Evolutionary conservation across 2,113 vertebrate species (phyloP), one percentile per base, ranked within the genome.

Genomic region (Astatotilapia flaviijosephi): DNA sequence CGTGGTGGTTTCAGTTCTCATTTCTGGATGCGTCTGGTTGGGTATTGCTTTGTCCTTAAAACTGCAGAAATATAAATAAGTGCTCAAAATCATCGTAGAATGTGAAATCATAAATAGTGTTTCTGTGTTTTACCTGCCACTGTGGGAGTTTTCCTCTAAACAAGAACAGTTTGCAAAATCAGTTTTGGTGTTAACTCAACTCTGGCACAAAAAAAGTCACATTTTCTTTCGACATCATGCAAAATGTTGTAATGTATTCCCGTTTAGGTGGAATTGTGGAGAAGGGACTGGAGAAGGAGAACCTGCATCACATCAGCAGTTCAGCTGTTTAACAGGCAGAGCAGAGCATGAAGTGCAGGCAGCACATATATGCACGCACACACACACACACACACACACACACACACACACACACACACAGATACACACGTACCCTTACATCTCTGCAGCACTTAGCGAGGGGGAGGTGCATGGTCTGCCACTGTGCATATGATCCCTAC

Each of bases 401-500:
- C 79, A 65, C 37, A 68, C 91, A 58, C 79, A 92, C 90, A 91
- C 40, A 85, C 58, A 90, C 87, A 93, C 88, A 92, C 88, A 91
- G 86, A 93, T 85, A 93, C 89, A 93, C 91, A 91, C 75, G 35
- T 86, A 79, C 92, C 82, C 90, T 91, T 51, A 45, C 91, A 93
- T 92, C 93, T 91, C 91, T 94, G 90, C 93, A 93, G 94, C 93
- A 94, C 94, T 94, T 94, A 94, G 92, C 6, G 84, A 23, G 94
- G 93, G 92, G 93, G 92, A 89, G 89, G 93, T 90, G 92, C 62
- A 56, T 17, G 80, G 81, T 77, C 82, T 86, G 83, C 86, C 70
- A 5, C 88, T 58, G 92, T 93, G 88, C 92, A 92, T 89, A 91
- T 92, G 92, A 95, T 92, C 90, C 88, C 90, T 56, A 84, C 82